Percentiles rank a stretch among this genome's conserved stretches.
phyloP scores from a whole-genome alignment of 2,888 invertebrate genomes.

The Diaperis boleti region DNA sequence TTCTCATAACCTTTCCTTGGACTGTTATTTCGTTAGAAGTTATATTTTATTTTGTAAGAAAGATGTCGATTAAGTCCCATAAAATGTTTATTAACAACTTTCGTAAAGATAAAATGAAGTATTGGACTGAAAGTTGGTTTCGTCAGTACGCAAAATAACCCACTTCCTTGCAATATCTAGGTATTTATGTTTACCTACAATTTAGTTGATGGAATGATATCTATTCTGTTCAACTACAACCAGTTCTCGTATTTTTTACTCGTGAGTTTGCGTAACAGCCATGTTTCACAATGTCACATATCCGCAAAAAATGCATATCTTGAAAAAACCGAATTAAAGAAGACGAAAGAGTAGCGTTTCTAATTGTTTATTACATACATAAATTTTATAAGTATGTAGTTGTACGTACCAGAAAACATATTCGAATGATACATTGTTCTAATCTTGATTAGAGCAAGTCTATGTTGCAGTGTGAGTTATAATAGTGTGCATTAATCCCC shows the following conservation, averaged over 20 bases:
- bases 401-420: constrained; percentile 4
- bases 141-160: background rate
- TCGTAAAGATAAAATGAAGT: too few species aligned
- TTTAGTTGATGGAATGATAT: constrained; percentile 1
- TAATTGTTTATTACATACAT: constrained; percentile 32
- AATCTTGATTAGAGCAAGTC: constrained; percentile 38
- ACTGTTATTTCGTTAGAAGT: too few species aligned
- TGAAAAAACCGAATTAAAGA: constrained; percentile 2
- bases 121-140: background rate
- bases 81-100: too few species aligned
- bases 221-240: constrained; percentile 1
- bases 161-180: background rate
- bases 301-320: constrained; percentile 11
- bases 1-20: too few species aligned
- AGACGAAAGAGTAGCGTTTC: constrained; percentile 16
- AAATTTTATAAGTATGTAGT: constrained; percentile 27
- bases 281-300: constrained; percentile 19
- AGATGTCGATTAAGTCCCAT: too few species aligned
- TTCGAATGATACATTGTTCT: constrained; percentile 34
- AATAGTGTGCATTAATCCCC: constrained; percentile 30
- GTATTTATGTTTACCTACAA: background rate
- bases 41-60: too few species aligned
- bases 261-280: constrained; percentile 13
- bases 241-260: constrained; percentile 10
- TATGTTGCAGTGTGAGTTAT: constrained; percentile 33